These are phyloP conservation scores for Rhagoletis pomonella DNA, from an alignment of 1,140 invertebrate species.

Conservation along the genomic window DNA sequence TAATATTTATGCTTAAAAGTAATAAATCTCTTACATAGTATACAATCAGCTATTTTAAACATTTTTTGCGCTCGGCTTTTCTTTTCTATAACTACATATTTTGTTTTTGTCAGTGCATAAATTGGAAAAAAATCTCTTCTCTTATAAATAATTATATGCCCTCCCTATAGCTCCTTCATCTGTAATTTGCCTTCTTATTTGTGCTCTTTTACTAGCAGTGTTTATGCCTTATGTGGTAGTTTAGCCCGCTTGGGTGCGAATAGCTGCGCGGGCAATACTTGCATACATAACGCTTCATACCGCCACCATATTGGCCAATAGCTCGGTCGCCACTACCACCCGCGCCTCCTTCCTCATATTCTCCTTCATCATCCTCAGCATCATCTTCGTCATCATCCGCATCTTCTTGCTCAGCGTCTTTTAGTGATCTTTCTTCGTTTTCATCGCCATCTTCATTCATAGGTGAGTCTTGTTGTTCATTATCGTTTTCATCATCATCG, in stretches of 20 bases:
- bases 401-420: not conserved
- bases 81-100: not conserved
- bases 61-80: not conserved
- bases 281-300: conserved; percentile 20
- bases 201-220: conserved; percentile 22
- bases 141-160: not conserved
- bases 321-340: not conserved
- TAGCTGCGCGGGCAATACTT: conserved; percentile 31
- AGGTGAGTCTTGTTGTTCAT: conserved; percentile 3
- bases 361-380: not conserved
- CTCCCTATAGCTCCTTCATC: not conserved
- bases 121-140: not conserved
- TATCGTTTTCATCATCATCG: conserved; percentile 39
- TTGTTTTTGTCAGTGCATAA: conserved; percentile 9
- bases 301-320: not conserved
- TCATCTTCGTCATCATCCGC: conserved; percentile 8
- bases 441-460: conserved; percentile 41
- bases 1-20: not conserved
- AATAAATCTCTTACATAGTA: not conserved
- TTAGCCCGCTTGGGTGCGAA: conserved; percentile 34
- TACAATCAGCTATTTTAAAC: not conserved
- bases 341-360: not conserved
- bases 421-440: not conserved
- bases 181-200: too few species aligned
- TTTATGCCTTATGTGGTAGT: conserved; percentile 40